phyloP scores from a whole-genome alignment of 2,888 invertebrate species.

The Steromphala cineraria region DNA sequence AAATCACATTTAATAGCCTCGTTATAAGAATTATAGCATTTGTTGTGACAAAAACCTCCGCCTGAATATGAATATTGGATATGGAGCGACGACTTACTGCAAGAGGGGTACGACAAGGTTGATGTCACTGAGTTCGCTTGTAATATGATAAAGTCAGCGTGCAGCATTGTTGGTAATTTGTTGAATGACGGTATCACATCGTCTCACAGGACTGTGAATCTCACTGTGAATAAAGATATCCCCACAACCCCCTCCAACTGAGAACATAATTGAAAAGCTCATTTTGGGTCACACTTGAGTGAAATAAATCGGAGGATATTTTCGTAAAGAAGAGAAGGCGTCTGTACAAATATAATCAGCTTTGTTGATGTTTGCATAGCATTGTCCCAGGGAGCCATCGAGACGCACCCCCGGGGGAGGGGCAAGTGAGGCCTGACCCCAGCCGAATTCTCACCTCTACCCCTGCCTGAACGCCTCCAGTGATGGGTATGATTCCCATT shows the following conservation, averaged over 20 bases:
- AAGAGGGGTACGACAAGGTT: background rate
- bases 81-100: background rate
- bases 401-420: slow-evolving; percentile 15
- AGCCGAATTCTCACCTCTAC: background rate
- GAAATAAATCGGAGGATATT: slow-evolving; percentile 8
- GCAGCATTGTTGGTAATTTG: slow-evolving; percentile 6
- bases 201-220: background rate
- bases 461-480: too few relatives aligned
- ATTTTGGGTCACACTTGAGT: slow-evolving; percentile 12
- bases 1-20: too few relatives aligned
- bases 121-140: background rate
- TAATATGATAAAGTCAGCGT: background rate
- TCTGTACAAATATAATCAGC: slow-evolving; percentile 17
- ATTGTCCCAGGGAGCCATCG: slow-evolving; percentile 13
- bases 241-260: background rate
- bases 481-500: too few relatives aligned
- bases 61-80: background rate
- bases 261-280: slow-evolving; percentile 18
- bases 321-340: slow-evolving; percentile 11
- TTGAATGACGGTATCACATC: slow-evolving; percentile 14
- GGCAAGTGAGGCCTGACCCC: slow-evolving; percentile 3
- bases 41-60: too few relatives aligned
- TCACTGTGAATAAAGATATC: slow-evolving; percentile 12
- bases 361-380: slow-evolving; percentile 18
- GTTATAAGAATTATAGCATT: too few relatives aligned